A percentile compares a stretch with the other conserved stretches of the same genome.
Conservation (phyloP, 2,888 invertebrate species). For the Cryptus armator region DNA sequence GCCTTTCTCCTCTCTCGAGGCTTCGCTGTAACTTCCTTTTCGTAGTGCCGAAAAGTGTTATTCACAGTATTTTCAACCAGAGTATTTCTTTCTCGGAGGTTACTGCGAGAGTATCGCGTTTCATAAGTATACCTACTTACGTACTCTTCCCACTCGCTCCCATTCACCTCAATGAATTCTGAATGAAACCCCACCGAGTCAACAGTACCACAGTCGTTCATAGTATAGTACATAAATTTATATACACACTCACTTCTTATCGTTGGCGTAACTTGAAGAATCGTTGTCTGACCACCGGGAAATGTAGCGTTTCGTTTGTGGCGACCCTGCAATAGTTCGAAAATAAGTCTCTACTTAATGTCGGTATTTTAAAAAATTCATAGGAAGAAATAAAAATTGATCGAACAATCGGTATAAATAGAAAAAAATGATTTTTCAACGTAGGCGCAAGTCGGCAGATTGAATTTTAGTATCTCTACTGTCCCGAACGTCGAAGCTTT, state of each 20-base stretch:
- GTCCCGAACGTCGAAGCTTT: slow-evolving; percentile 26
- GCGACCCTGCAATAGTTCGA: slow-evolving; percentile 87
- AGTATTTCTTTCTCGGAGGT: slow-evolving; percentile 10
- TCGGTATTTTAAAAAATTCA: too few relatives aligned
- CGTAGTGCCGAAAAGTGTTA: slow-evolving; percentile 18
- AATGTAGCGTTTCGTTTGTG: slow-evolving; percentile 93
- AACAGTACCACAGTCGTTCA: not conserved
- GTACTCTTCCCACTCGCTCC: slow-evolving; percentile 48
- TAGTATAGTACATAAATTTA: slow-evolving; percentile 34
- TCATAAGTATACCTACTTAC: slow-evolving; percentile 40
- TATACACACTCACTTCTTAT: slow-evolving; percentile 86
- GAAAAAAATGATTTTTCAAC: slow-evolving; percentile 6
- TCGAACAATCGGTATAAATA: slow-evolving; percentile 12
- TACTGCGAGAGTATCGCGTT: slow-evolving; percentile 25
- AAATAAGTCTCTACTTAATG: not conserved
- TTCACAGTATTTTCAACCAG: slow-evolving; percentile 5
- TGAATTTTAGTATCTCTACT: too few relatives aligned
- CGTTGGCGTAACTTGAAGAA: slow-evolving; percentile 88
- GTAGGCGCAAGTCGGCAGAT: too few relatives aligned
- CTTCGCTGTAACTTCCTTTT: slow-evolving; percentile 6
- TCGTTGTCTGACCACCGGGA: slow-evolving; percentile 90
- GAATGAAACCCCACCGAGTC: slow-evolving; percentile 32
- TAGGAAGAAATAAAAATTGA: too few relatives aligned
- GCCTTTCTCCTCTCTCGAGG: slow-evolving; percentile 14
- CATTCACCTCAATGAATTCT: slow-evolving; percentile 47